Percentiles rank a stretch among this genome's conserved stretches.
Evolutionary conservation across 2,113 vertebrate species (phyloP).

Genomic region (Egretta garzetta): DNA sequence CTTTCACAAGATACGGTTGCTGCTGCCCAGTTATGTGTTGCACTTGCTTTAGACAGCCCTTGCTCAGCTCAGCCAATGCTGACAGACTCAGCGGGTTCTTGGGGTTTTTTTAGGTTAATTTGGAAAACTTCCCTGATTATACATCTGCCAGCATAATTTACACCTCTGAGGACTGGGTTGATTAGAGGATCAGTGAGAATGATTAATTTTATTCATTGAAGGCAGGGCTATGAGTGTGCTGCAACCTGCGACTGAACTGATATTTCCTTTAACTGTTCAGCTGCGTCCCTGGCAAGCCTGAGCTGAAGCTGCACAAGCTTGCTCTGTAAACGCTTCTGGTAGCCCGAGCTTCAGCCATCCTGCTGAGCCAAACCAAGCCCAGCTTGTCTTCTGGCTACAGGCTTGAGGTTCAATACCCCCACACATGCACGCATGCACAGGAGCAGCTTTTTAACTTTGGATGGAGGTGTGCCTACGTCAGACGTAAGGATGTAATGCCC

Average conservation of each 20-base stretch:
- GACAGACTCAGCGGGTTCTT: background rate
- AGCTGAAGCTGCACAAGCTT: background rate
- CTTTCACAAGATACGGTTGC: background rate
- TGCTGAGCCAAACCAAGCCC: background rate
- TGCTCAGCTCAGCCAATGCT: background rate
- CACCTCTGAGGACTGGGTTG: constrained; percentile 50
- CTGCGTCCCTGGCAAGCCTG: constrained; percentile 35
- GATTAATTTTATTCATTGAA: constrained; percentile 64
- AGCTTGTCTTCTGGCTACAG: background rate
- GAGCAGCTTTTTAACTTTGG: background rate
- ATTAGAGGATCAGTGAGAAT: constrained; percentile 60
- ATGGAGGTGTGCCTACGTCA: background rate
- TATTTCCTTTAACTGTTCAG: constrained; percentile 54
- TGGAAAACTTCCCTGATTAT: constrained; percentile 63
- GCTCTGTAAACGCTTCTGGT: background rate
- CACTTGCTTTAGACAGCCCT: background rate
- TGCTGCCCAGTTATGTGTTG: background rate
- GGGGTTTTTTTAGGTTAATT: constrained; percentile 28
- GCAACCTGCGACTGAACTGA: background rate
- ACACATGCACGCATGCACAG: rapidly evolving
- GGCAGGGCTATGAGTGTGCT: background rate
- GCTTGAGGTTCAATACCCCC: background rate
- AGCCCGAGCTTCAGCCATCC: background rate
- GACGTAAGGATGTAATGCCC: rapidly evolving
- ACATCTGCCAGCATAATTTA: constrained; percentile 57